Conservation (phyloP, 2,113 vertebrate genomes). For the Ginglymostoma cirratum region DNA sequence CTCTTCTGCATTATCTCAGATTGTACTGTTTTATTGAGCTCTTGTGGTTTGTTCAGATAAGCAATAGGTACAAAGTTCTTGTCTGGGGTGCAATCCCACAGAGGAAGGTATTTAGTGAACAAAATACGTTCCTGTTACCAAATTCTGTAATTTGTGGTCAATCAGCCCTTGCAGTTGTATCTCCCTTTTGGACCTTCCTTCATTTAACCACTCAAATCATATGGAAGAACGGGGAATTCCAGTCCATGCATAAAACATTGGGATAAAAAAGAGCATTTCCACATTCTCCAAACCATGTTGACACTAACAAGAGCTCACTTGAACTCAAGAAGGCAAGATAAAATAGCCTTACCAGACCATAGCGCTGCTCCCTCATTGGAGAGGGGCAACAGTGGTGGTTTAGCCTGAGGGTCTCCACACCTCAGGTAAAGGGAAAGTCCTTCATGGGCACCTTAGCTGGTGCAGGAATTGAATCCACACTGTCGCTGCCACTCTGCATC, state of each 20-base stretch:
- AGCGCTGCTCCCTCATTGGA: no score
- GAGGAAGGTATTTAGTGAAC: neutral
- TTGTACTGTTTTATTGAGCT: neutral
- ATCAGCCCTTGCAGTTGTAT: neutral
- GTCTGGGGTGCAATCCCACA: neutral
- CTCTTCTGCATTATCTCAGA: no score
- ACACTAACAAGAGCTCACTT: neutral
- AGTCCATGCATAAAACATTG: neutral
- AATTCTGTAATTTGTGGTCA: neutral
- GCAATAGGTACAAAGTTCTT: neutral
- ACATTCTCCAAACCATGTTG: neutral
- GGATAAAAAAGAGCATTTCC: neutral
- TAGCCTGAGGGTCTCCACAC: no score
- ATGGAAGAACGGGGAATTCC: neutral
- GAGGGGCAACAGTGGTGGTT: no score
- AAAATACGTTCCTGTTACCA: neutral
- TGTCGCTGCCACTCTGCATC: no score
- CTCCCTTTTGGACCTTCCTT: neutral
- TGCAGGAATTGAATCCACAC: no score
- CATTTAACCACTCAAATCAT: neutral
- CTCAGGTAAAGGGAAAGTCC: no score
- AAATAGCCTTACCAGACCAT: no score
- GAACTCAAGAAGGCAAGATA: neutral
- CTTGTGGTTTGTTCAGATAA: neutral
- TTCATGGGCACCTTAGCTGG: no score